These are phyloP conservation scores for Lepidonotus clava DNA, from an alignment of 2,888 invertebrate species.

Conservation along the genomic window DNA sequence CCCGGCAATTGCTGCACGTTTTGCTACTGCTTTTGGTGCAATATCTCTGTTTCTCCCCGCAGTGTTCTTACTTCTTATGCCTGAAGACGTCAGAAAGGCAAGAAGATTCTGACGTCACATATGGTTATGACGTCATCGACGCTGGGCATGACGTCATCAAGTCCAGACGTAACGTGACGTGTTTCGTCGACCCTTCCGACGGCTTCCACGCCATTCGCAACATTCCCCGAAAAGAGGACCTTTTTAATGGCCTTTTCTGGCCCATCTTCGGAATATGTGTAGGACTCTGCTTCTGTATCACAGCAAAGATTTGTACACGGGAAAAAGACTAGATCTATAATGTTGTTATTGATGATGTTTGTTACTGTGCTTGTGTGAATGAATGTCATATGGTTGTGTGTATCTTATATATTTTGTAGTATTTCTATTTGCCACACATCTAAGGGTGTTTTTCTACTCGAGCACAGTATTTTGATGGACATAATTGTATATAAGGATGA, in stretches of 20 bases:
- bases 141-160: background rate
- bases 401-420: background rate
- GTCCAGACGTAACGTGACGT: background rate
- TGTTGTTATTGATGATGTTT: background rate
- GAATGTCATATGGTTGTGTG: background rate
- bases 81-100: background rate
- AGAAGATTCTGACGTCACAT: background rate
- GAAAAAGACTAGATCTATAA: background rate
- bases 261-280: background rate
- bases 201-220: background rate
- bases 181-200: conserved; percentile 21
- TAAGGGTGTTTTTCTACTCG: too few relatives aligned
- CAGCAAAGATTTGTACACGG: conserved; percentile 5
- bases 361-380: background rate
- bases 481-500: too few relatives aligned
- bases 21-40: too few relatives aligned
- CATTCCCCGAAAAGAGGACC: background rate
- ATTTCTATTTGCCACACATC: background rate
- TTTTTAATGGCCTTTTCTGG: background rate
- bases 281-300: conserved; percentile 6
- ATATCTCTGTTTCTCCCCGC: background rate
- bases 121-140: background rate
- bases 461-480: background rate
- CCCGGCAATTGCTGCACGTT: too few relatives aligned
- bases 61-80: background rate